phyloP scores from a whole-genome alignment of 2,888 invertebrate species.

The Phasia obesa region DNA sequence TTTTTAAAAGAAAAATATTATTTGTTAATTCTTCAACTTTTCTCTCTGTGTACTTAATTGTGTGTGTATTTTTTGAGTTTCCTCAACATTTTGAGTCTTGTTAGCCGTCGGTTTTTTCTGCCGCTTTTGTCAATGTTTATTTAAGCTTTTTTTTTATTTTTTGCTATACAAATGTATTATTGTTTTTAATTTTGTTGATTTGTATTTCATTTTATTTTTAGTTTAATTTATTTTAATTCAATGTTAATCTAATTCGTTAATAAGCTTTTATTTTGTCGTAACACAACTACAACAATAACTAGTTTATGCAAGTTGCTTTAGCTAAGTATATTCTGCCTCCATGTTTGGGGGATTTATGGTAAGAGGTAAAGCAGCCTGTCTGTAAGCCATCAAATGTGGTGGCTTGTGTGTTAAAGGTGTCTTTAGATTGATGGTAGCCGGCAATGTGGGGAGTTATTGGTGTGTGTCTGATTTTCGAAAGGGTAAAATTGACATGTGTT shows the following conservation, averaged over 20 bases:
- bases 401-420: background rate
- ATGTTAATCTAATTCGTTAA: conserved; percentile 72
- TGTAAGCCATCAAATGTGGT: conserved; percentile 9
- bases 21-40: no score
- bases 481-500: conserved; percentile 49
- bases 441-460: background rate
- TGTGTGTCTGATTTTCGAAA: conserved; percentile 24
- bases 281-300: conserved; percentile 52
- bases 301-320: conserved; percentile 62
- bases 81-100: conserved; percentile 12
- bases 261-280: conserved; percentile 65
- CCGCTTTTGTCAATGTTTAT: conserved; percentile 44
- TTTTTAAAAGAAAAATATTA: no score
- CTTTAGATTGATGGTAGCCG: background rate
- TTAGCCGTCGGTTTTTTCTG: conserved; percentile 39
- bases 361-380: background rate
- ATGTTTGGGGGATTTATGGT: background rate
- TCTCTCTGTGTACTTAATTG: no score
- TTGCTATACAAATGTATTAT: background rate
- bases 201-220: conserved; percentile 6
- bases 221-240: conserved; percentile 67
- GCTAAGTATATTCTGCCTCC: background rate
- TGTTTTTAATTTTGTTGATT: conserved; percentile 6
- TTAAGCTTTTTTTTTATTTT: conserved; percentile 43
- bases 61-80: background rate